Evolutionary conservation across 1,140 invertebrate genomes (phyloP), one percentile per base, ranked within the genome.

Genomic region (Cotesia chilonis): DNA sequence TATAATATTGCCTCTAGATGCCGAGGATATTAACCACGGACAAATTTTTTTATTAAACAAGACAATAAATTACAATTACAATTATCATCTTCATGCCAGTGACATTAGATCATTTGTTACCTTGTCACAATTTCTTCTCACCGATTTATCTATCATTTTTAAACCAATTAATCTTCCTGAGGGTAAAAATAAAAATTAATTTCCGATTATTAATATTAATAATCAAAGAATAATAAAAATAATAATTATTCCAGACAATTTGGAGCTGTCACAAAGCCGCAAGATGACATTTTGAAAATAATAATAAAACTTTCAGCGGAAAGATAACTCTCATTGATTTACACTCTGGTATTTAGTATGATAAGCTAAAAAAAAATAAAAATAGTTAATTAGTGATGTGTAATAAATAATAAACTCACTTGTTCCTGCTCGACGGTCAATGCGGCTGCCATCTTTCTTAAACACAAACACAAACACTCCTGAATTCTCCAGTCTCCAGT

Each of bases 381-480:
- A 60, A 47, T 59, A 71, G 74, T 75, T 70, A 75, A 38, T 47
- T 36, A 17, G 35, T 36, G 59, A 59, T 68, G 69, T 61, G 64
- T 79, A 76, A 73, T 71, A 74, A 28, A 28, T 80, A 74, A 79
- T 77, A 79, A 74, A 87, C 88, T 90, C 83, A 92, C 91, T 90
- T 90, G 89, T 82, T 92, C 91, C 83, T 92, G 90, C 83, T 92
- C 90, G 82, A 89, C 87, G 82, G 90, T 91, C 85, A 92, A 87
- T 79, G 88, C 88, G 85, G 90, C 89, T 87, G 90, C 90, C 91
- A 92, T 92, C 76, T 86, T 88, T 82, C 77, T 81, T 80, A 79
- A 67, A 66, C 57, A 59, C 57, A 59, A 59, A 59, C 57, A 59
- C 57, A 59, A 47, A 47, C 41, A 47, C 41, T 47, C 41, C 9